phyloP scores from a whole-genome alignment of 2,888 invertebrate species.

The Macrophya annulata region DNA sequence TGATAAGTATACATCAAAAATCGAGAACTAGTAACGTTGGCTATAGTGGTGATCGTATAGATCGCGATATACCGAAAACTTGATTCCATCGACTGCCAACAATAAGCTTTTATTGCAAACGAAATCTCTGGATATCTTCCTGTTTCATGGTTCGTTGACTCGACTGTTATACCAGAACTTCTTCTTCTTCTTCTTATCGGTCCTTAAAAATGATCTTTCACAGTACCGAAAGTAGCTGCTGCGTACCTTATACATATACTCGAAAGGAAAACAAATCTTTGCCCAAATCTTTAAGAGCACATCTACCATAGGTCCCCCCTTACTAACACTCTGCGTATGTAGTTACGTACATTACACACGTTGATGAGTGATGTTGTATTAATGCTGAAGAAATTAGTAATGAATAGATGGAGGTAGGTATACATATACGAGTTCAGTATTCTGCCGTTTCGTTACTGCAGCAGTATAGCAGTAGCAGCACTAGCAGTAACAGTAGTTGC shows the following conservation, averaged over 20 bases:
- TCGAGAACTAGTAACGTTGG: not conserved
- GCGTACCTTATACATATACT: not conserved
- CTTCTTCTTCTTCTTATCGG: not conserved
- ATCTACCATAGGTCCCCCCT: not conserved
- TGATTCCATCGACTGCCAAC: conserved; percentile 9
- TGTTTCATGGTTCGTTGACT: not conserved
- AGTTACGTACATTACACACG: not conserved
- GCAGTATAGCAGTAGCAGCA: not conserved
- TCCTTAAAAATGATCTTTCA: conserved; percentile 1
- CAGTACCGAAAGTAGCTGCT: not conserved
- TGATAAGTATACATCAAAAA: not conserved
- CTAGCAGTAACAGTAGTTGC: conserved; percentile 14
- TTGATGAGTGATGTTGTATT: conserved; percentile 9
- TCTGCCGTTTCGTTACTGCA: not conserved
- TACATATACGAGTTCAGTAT: not conserved
- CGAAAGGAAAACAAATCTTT: conserved; percentile 33
- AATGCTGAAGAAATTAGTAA: conserved; percentile 4
- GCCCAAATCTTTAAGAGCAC: not conserved
- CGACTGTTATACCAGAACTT: not conserved
- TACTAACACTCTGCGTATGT: not conserved
- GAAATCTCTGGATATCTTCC: conserved; percentile 24
- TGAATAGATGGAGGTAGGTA: conserved; percentile 9
- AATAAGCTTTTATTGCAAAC: conserved; percentile 8
- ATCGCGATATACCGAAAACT: conserved; percentile 5
- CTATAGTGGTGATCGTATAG: not conserved